These are phyloP conservation scores for Blomia tropicalis DNA, from an alignment of 2,888 invertebrate species.

Conservation along the genomic window DNA sequence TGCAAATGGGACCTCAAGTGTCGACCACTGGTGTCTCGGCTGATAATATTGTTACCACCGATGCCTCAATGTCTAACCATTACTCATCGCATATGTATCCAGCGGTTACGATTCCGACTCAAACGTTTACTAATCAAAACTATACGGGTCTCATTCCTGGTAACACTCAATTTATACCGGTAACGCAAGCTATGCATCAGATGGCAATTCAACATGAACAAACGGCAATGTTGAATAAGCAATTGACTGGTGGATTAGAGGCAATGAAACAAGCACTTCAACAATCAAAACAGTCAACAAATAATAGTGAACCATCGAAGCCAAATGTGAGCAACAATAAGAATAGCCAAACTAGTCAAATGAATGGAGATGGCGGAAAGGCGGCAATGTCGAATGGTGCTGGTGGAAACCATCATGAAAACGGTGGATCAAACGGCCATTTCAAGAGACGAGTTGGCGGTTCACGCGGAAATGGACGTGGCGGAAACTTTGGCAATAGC, in stretches of 20 bases:
- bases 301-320: no score
- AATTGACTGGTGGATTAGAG: background rate
- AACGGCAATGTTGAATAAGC: background rate
- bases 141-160: conserved; percentile 39
- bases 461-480: background rate
- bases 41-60: conserved; percentile 4
- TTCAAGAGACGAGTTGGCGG: background rate
- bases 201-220: background rate
- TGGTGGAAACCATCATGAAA: background rate
- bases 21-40: conserved; percentile 1
- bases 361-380: background rate
- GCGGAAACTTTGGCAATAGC: background rate
- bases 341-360: background rate
- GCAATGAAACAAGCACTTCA: background rate
- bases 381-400: background rate
- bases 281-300: no score
- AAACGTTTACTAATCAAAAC: conserved; percentile 70
- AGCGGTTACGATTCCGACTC: conserved; percentile 47
- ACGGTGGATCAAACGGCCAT: background rate
- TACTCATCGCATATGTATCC: conserved; percentile 16
- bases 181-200: background rate
- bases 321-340: background rate
- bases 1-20: conserved; percentile 7
- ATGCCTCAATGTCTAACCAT: conserved; percentile 16
- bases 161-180: background rate